Conservation (phyloP, 2,888 invertebrate genomes). For the Helobdella robusta region DNA sequence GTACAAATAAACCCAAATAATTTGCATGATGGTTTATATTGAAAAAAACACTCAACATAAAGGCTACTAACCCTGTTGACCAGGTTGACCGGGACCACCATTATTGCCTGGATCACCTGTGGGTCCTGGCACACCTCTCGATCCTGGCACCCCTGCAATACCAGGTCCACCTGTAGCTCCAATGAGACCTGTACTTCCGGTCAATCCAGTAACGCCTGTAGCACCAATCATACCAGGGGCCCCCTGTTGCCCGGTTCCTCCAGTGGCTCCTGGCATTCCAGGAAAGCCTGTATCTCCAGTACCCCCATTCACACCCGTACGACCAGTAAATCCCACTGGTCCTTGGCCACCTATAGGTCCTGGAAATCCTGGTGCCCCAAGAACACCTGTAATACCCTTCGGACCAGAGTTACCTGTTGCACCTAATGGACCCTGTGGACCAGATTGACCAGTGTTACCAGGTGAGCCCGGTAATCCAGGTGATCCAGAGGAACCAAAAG, state of each 20-base stretch:
- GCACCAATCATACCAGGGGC: conserved; percentile 29
- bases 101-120: conserved; percentile 9
- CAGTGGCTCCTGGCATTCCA: neutral
- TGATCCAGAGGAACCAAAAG: conserved; percentile 28
- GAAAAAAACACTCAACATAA: neutral
- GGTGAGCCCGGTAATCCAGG: conserved; percentile 19
- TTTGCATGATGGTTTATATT: neutral
- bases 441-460: conserved; percentile 26
- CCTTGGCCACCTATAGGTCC: conserved; percentile 2
- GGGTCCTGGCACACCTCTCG: conserved; percentile 13
- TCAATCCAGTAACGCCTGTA: neutral
- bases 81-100: conserved; percentile 15
- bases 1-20: neutral
- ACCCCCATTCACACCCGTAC: neutral
- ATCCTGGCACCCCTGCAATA: neutral
- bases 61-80: conserved; percentile 12
- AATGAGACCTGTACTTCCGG: conserved; percentile 8
- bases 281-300: neutral
- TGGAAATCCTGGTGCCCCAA: neutral
- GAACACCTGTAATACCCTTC: conserved; percentile 19
- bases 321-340: neutral
- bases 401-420: conserved; percentile 26
- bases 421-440: conserved; percentile 23
- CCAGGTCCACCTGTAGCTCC: conserved; percentile 27
- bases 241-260: conserved; percentile 32